These are phyloP conservation scores for Polyergus mexicanus DNA, from an alignment of 1,140 invertebrate species.

Conservation along the genomic window DNA sequence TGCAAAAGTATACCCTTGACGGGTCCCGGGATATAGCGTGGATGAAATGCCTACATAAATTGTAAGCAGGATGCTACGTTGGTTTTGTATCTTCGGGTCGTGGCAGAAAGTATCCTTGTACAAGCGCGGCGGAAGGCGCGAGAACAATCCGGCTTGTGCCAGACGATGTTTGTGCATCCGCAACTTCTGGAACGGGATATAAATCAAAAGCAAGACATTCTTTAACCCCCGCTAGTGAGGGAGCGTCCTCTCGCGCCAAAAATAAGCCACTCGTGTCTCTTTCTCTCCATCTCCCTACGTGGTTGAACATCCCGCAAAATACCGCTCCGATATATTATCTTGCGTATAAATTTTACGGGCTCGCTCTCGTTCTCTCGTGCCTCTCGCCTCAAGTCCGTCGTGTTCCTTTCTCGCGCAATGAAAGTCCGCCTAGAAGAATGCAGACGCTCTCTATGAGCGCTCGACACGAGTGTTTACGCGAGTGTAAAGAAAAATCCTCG, in stretches of 20 bases:
- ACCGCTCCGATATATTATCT: conserved; percentile 60
- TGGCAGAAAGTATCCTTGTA: conserved; percentile 47
- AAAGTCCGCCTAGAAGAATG: conserved; percentile 37
- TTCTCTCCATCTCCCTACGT: neutral
- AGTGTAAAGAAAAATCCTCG: conserved; percentile 27
- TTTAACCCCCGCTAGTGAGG: conserved; percentile 61
- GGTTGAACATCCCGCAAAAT: conserved; percentile 45
- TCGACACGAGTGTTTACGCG: conserved; percentile 28
- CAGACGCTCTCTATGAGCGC: conserved; percentile 33
- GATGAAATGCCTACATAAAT: conserved; percentile 71
- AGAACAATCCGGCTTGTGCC: conserved; percentile 67
- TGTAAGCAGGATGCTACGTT: conserved; percentile 45
- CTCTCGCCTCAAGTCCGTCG: neutral
- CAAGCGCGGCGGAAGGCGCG: conserved; percentile 36
- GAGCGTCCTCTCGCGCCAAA: conserved; percentile 65
- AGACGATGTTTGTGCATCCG: conserved; percentile 73
- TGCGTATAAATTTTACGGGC: conserved; percentile 62
- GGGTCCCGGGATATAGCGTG: conserved; percentile 27
- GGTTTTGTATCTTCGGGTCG: conserved; percentile 64
- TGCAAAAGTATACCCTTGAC: conserved; percentile 12
- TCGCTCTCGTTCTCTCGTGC: conserved; percentile 14
- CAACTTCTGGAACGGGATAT: conserved; percentile 67
- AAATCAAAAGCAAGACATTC: conserved; percentile 80
- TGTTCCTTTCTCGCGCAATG: conserved; percentile 35
- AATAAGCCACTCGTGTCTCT: conserved; percentile 76